Conservation (phyloP, 2,888 invertebrate species). For the Argynnis bischoffii region DNA sequence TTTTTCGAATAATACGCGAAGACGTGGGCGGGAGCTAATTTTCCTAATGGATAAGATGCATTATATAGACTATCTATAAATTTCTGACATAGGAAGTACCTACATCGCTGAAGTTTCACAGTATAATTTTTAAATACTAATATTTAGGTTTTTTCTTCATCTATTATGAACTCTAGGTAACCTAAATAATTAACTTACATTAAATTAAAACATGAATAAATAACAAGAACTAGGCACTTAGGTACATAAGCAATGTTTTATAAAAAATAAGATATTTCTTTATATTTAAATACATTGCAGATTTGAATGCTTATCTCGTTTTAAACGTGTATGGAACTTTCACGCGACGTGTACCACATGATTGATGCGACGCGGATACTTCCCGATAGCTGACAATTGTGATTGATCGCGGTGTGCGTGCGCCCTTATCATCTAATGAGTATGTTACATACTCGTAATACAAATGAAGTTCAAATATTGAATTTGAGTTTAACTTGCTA, state of each 20-base stretch:
- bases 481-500: neutral
- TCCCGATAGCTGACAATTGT: conserved; percentile 79
- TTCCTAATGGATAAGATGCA: conserved; percentile 49
- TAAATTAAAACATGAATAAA: too few species aligned
- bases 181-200: too few species aligned
- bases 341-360: conserved; percentile 50
- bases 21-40: conserved; percentile 49
- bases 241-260: neutral
- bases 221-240: neutral
- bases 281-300: conserved; percentile 5
- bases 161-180: too few species aligned
- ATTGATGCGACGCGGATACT: conserved; percentile 71
- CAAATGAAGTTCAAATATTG: conserved; percentile 7
- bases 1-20: conserved; percentile 60
- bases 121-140: too few species aligned
- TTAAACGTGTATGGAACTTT: conserved; percentile 21
- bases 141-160: too few species aligned
- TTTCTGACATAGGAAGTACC: neutral
- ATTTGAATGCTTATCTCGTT: conserved; percentile 22
- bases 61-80: conserved; percentile 1
- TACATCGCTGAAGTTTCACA: neutral
- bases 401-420: conserved; percentile 68
- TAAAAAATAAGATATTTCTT: neutral
- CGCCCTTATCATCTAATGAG: conserved; percentile 61
- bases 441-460: conserved; percentile 32